A percentile compares a stretch with the other conserved stretches of the same genome.
These are phyloP conservation scores for Cyprinus carpio DNA, from an alignment of 2,113 vertebrate genomes.

Conservation along the genomic window DNA sequence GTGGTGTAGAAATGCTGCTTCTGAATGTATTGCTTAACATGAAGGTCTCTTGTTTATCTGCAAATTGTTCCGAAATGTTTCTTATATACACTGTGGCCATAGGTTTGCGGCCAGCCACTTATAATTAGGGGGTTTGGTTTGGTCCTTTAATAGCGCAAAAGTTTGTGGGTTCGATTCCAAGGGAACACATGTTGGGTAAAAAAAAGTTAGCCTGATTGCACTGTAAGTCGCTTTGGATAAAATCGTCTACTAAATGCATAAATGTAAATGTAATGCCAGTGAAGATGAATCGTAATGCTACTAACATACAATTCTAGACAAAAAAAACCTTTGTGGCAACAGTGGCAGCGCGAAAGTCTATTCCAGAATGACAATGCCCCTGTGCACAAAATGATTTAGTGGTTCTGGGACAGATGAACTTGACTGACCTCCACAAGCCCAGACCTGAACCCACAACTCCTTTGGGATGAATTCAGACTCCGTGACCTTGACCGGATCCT, in stretches of 20 bases:
- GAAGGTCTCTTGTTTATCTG: constrained; percentile 18
- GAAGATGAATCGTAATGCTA: constrained; percentile 1
- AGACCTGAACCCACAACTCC: constrained; percentile 2
- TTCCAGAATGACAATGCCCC: constrained; percentile 3
- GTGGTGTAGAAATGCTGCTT: background rate
- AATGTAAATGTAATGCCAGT: too few species aligned
- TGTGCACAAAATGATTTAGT: background rate
- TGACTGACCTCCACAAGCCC: background rate
- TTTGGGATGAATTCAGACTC: constrained; percentile 17
- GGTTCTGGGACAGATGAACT: background rate
- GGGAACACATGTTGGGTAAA: too few species aligned
- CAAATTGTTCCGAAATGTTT: constrained; percentile 5
- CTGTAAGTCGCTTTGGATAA: too few species aligned
- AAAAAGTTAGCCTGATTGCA: too few species aligned
- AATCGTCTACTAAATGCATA: too few species aligned
- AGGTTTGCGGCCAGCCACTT: background rate
- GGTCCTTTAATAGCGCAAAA: background rate
- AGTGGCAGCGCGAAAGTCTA: background rate
- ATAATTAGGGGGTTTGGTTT: constrained; percentile 9
- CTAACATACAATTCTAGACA: background rate
- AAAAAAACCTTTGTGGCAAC: background rate
- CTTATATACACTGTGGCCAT: background rate
- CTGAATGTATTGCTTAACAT: background rate
- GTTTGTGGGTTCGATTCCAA: too few species aligned
- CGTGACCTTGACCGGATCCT: background rate